Conservation (phyloP, 2,113 vertebrate genomes). For the Tichodroma muraria region DNA sequence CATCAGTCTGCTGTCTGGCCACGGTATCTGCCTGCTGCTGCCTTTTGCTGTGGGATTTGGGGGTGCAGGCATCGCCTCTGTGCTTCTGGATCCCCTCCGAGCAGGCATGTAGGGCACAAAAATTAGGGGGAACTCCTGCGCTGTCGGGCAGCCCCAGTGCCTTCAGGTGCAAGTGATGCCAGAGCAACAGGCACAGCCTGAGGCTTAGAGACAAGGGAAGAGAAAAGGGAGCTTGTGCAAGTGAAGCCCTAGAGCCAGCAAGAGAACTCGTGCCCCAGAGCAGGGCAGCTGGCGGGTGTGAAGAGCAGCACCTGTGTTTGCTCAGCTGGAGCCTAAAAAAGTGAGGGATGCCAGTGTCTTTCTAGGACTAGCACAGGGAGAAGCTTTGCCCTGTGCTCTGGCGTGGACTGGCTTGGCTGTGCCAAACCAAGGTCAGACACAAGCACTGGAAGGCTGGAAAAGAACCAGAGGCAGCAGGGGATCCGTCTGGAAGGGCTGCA, state of each 20-base stretch:
- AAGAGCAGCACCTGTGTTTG: conserved; percentile 4
- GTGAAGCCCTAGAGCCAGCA: not conserved
- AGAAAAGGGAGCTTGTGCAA: not conserved
- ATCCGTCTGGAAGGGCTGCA: rapidly evolving
- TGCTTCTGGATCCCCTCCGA: not conserved
- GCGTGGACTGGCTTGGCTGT: rapidly evolving
- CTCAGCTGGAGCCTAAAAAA: not conserved
- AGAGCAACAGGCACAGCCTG: not conserved
- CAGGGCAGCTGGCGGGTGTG: not conserved
- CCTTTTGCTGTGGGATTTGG: not conserved
- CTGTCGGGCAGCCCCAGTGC: not conserved
- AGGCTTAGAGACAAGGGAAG: not conserved
- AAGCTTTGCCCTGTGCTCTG: not conserved
- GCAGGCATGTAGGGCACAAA: not conserved
- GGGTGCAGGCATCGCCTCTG: rapidly evolving
- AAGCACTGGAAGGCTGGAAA: not conserved
- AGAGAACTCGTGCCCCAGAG: not conserved
- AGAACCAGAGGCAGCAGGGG: not conserved
- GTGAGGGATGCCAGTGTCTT: not conserved
- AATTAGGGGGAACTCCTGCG: not conserved
- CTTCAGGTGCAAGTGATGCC: not conserved
- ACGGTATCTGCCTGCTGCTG: not conserved
- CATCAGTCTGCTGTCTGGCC: not conserved
- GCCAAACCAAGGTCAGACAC: rapidly evolving
- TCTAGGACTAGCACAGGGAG: not conserved